These are phyloP conservation scores for Agelas oroides DNA, from an alignment of 37 sponge, comb jelly and placozoan species.

Conservation along the genomic window DNA sequence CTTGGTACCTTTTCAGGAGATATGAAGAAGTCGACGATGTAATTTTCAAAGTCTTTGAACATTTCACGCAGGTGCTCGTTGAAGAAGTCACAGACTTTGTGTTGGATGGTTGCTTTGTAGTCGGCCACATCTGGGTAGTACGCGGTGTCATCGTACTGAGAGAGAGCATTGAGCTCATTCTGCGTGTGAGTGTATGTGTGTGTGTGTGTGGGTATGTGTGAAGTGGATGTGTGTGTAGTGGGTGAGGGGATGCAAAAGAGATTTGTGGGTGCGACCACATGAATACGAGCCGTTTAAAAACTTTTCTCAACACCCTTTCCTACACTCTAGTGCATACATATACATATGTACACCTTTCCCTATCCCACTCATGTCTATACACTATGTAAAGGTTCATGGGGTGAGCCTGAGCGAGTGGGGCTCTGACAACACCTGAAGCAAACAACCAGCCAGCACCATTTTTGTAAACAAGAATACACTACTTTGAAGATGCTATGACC, in stretches of 20 bases:
- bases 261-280: no score
- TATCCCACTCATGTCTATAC: no score
- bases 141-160: constrained; percentile 56
- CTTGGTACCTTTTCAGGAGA: constrained; percentile 59
- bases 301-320: no score
- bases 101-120: constrained; percentile 55
- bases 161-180: constrained; percentile 66
- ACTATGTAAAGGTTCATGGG: no score
- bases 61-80: constrained; percentile 35
- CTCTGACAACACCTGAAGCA: no score
- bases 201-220: not conserved
- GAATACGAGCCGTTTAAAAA: no score
- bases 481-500: no score
- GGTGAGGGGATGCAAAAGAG: not conserved
- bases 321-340: no score
- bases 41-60: constrained; percentile 47
- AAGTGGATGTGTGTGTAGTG: constrained; percentile 4
- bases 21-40: constrained; percentile 77
- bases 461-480: no score
- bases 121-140: constrained; percentile 66
- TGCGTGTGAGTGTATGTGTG: not conserved
- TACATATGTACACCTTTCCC: no score
- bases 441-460: no score
- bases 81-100: constrained; percentile 62
- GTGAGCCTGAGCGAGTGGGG: no score